Conservation (phyloP, 2,797 vertebrate genomes). For the Channallabes apus region DNA sequence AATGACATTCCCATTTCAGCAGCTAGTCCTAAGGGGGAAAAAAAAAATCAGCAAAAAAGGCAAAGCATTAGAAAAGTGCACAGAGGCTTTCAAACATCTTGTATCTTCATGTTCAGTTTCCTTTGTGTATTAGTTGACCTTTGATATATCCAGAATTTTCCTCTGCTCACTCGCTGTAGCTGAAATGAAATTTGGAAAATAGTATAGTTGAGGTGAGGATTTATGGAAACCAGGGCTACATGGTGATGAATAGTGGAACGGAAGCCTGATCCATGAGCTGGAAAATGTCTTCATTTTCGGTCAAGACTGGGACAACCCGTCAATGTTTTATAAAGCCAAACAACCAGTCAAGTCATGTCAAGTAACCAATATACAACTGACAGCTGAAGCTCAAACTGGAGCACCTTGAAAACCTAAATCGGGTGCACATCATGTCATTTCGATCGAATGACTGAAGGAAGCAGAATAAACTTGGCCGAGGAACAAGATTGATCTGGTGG, state of each 20-base stretch:
- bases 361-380: background rate
- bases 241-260: background rate
- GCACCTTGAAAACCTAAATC: conserved; percentile 10
- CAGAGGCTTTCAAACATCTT: conserved; percentile 1
- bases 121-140: conserved; percentile 17
- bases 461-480: background rate
- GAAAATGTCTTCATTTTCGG: conserved; percentile 9
- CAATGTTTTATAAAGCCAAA: conserved; percentile 18
- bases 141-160: conserved; percentile 1
- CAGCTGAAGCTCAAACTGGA: conserved; percentile 12
- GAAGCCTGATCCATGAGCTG: background rate
- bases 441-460: background rate
- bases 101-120: background rate
- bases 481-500: conserved; percentile 8
- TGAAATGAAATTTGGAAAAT: conserved; percentile 22
- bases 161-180: conserved; percentile 9
- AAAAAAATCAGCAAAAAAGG: conserved; percentile 24
- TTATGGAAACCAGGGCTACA: background rate
- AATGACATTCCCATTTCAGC: conserved; percentile 73
- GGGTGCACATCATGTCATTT: background rate
- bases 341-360: background rate
- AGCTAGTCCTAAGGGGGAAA: conserved; percentile 68
- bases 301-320: background rate
- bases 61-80: conserved; percentile 25
- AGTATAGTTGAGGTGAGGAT: background rate